These are phyloP conservation scores for Mesocentrotus franciscanus DNA, from an alignment of 53 echinoderm and acorn worm genomes.

Conservation along the genomic window DNA sequence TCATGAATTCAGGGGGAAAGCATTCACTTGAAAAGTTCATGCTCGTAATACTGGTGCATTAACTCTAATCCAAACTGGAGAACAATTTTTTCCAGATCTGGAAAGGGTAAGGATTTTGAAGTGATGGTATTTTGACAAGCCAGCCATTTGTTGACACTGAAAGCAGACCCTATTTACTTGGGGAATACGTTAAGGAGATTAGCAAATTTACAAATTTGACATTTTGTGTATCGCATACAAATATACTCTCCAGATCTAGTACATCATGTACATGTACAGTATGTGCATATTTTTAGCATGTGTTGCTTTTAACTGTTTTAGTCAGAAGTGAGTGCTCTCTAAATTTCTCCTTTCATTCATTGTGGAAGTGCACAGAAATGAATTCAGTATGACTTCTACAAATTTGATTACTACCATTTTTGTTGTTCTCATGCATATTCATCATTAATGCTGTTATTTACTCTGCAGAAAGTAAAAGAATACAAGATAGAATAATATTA, in stretches of 20 bases:
- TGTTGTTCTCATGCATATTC: too few relatives aligned
- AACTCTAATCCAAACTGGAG: not conserved
- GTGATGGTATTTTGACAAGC: constrained; percentile 18
- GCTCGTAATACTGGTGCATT: not conserved
- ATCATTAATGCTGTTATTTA: too few relatives aligned
- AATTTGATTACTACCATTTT: too few relatives aligned
- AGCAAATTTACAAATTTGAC: constrained; percentile 5
- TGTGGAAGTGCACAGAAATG: not conserved
- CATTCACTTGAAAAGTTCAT: not conserved
- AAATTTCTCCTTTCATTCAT: not conserved
- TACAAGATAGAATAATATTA: too few relatives aligned
- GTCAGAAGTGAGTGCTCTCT: not conserved
- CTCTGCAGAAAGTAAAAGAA: too few relatives aligned
- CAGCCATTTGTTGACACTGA: not conserved
- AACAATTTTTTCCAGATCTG: not conserved
- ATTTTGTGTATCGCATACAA: not conserved
- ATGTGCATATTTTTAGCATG: not conserved
- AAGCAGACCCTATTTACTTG: not conserved
- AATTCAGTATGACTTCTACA: too few relatives aligned
- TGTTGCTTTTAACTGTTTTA: not conserved
- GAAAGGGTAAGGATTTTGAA: constrained; percentile 5
- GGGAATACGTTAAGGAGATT: not conserved
- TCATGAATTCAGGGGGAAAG: too few relatives aligned
- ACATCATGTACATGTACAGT: too few relatives aligned
- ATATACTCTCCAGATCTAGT: not conserved